Evolutionary conservation across 1,140 invertebrate genomes (phyloP), one percentile per base, ranked within the genome.

Genomic region (Lerema accius): DNA sequence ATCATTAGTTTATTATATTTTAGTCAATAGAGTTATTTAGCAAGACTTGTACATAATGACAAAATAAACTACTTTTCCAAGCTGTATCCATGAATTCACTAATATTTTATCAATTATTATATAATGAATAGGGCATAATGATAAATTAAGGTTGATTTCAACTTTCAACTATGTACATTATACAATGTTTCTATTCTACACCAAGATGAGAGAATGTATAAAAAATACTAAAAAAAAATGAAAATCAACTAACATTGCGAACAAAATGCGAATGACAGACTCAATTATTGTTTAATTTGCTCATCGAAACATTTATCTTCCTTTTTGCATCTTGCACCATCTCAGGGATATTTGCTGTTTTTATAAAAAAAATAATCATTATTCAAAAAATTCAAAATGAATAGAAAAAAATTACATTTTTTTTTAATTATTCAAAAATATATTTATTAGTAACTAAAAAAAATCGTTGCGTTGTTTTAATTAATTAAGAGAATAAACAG

Each of bases 221-320:
- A 14, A 19, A 7, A 39, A 28, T 28, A 58, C n/a, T 40, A 7
- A 37, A 37, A 37, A 42, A 55, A 11, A 55, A 56, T 43, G 42
- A 67, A 65, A 72, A 63, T 32, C 53, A 65, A 84, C 71, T 65
- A 78, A 84, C 74, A 72, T 72, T 49, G 63, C 16, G 23, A 62
- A 37, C 35, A 37, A 43, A 28, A 66, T 40, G 51, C 45, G 40
- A 58, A 61, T 43, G 39, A 51, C 26, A 42, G 35, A 53, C 39
- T 74, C 50, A 73, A 68, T 79, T n/a, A n/a, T n/a, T 65, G 28
- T 58, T 69, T 16, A 86, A 68, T 66, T 68, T 84, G 78, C 71
- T 77, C 74, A 84, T 72, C 23, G 80, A 82, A 28, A 32, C 35
- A 53, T 79, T 75, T 46, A 87, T 79, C 73, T 78, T 87, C 65